Percentiles rank a stretch among this genome's conserved stretches.
phyloP scores from a whole-genome alignment of 2,888 invertebrate genomes.

The Pseudococcus longispinus region DNA sequence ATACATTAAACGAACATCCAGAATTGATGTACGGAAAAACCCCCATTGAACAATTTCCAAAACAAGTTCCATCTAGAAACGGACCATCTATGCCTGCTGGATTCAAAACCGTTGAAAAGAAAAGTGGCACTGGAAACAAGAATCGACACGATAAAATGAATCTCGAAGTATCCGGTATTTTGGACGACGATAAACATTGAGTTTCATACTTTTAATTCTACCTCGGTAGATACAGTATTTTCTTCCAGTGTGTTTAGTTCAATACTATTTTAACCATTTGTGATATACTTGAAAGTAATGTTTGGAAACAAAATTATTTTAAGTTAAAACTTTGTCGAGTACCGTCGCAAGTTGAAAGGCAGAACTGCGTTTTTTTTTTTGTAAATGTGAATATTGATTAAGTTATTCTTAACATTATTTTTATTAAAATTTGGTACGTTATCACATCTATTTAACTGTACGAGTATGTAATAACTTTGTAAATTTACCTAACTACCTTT shows the following conservation, averaged over 20 bases:
- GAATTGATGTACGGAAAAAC: constrained; percentile 67
- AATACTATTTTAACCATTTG: constrained; percentile 39
- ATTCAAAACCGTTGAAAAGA: background rate
- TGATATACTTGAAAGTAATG: constrained; percentile 36
- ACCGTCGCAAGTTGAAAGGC: constrained; percentile 33
- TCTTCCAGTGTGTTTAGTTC: constrained; percentile 41
- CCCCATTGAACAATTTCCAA: background rate
- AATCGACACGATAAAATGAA: constrained; percentile 28
- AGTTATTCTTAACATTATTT: constrained; percentile 20
- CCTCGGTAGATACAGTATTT: constrained; percentile 13
- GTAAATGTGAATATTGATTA: constrained; percentile 18
- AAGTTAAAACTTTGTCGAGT: constrained; percentile 14
- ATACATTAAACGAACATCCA: constrained; percentile 76
- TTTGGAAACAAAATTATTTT: constrained; percentile 33
- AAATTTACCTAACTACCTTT: constrained; percentile 7
- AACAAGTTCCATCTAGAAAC: background rate
- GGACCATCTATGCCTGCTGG: background rate
- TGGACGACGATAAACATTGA: constrained; percentile 22
- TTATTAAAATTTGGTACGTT: constrained; percentile 40
- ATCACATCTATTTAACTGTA: background rate
- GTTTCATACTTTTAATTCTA: background rate
- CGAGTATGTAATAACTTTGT: constrained; percentile 30
- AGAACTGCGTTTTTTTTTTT: constrained; percentile 15
- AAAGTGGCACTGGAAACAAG: constrained; percentile 1
- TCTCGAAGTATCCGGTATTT: background rate